Evolutionary conservation across 2,113 vertebrate species (phyloP).

Genomic region (Glaucomys volans): DNA sequence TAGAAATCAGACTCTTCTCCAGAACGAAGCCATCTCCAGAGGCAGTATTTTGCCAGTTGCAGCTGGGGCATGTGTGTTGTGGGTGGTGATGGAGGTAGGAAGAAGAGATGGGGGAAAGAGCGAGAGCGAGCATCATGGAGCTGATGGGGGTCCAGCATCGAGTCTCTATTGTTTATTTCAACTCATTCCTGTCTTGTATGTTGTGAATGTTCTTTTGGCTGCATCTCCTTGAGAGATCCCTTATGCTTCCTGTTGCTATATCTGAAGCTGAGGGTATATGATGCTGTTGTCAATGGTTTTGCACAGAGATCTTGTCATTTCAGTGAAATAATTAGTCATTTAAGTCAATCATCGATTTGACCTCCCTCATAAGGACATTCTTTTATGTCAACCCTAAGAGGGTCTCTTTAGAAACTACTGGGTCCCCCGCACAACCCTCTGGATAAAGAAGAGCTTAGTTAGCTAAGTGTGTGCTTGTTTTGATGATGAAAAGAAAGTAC

Average conservation of each 20-base stretch:
- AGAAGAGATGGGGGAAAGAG: too few relatives aligned
- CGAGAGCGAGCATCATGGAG: neutral
- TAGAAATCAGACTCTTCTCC: neutral
- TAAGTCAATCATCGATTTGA: neutral
- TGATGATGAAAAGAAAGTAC: constrained; percentile 18
- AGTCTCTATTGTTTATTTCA: neutral
- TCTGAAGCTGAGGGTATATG: neutral
- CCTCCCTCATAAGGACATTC: neutral
- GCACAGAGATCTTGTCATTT: neutral
- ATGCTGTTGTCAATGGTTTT: neutral
- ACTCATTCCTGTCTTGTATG: neutral
- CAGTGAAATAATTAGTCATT: neutral
- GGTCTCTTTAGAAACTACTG: neutral
- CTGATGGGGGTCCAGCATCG: neutral
- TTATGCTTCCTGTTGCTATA: neutral
- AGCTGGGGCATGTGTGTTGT: neutral
- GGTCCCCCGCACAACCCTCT: neutral
- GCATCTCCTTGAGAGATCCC: neutral
- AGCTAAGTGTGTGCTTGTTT: neutral
- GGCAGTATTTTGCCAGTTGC: neutral
- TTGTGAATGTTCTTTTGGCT: neutral
- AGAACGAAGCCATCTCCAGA: neutral
- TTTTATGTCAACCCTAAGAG: neutral
- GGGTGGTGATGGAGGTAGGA: neutral
- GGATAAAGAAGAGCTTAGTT: neutral